Evolutionary conservation across 1,140 invertebrate genomes (phyloP), one percentile per base, ranked within the genome.

Genomic region (Eurosta solidaginis): DNA sequence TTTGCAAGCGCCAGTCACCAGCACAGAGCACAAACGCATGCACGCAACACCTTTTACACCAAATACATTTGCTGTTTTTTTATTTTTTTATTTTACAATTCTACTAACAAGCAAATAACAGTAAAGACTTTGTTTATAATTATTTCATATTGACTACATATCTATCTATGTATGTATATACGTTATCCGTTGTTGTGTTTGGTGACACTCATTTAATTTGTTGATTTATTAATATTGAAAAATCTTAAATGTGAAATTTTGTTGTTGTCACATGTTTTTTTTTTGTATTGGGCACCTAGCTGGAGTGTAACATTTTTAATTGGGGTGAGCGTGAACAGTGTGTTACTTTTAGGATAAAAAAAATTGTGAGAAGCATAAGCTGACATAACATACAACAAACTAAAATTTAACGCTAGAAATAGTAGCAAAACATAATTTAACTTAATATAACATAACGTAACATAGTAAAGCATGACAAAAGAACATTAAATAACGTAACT

Each of bases 191-290:
- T 49, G 42, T 45, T 75, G 74, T 47, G 47, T 25, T 75, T 29
- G 74, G 44, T 45, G 44, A 40, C 36, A 27, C 59, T 68, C 33
- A 68, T 20, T 68, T 68, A 22, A 12, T 22, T 52, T 52, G 75
- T 40, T 76, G 75, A 76, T 42, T 77, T 59, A 40, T 68, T 77
- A 29, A 77, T 77, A 77, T 77, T 77, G 76, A 77, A 77, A 77
- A 77, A 77, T 68, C 50, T 63, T 77, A 77, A 77, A 77, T 59
- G n/a, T 42, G 27, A 36, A 76, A 54, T 20, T 2, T 52, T 3
- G 10, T 63, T n/a, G n/a, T 59, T 73, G n/a, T 77, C 5, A 44
- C 20, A 22, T 76, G n/a, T 50, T 76, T 50, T 9, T 10, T 42
- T 76, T 49, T 63, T 77, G 29, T 59, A n/a, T n/a, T n/a, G n/a